Evolutionary conservation across 2,113 vertebrate species (phyloP).

Genomic region (Puntigrus tetrazona): DNA sequence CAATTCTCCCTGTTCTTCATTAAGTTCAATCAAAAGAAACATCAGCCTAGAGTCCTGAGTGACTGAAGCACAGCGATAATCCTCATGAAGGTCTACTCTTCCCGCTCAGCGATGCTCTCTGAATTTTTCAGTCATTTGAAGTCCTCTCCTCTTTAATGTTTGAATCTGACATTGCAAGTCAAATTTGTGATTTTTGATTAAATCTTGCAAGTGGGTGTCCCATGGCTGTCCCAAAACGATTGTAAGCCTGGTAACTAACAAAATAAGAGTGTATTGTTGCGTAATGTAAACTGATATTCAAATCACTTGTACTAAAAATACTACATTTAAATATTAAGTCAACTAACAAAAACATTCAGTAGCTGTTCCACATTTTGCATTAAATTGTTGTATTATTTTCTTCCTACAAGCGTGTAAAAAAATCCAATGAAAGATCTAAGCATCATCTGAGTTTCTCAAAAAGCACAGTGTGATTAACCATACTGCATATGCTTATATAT

Average conservation of each 20-base stretch:
- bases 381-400: neutral
- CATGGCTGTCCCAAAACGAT: neutral
- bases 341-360: neutral
- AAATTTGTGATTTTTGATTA: neutral
- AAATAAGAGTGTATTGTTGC: no score
- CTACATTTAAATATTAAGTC: neutral
- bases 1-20: constrained; percentile 34
- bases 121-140: neutral
- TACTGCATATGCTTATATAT: no score
- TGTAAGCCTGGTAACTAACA: neutral
- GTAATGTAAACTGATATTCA: neutral
- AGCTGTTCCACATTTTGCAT: neutral
- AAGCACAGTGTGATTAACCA: neutral
- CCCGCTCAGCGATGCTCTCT: neutral
- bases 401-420: neutral
- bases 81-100: neutral
- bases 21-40: constrained; percentile 32
- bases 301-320: neutral
- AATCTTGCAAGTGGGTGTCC: neutral
- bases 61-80: constrained; percentile 9
- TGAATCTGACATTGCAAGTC: neutral
- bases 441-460: neutral
- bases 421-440: neutral
- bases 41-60: constrained; percentile 16
- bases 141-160: neutral